A percentile compares a stretch with the other conserved stretches of the same genome.
phyloP scores from a whole-genome alignment of 2,113 vertebrate species.

The Laticauda laticaudata region DNA sequence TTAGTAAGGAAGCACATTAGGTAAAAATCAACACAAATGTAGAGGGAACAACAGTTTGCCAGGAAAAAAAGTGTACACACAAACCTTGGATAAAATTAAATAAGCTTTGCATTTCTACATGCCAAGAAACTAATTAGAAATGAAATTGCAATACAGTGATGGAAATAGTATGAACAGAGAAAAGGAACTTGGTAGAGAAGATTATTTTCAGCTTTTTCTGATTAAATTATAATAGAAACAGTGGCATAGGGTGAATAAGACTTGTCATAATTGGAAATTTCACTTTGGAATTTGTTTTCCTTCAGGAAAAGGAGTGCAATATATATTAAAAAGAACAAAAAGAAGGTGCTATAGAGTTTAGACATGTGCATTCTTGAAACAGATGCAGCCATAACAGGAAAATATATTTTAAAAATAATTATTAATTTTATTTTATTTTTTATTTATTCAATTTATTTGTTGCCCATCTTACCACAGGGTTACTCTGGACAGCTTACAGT shows the following conservation, averaged over 20 bases:
- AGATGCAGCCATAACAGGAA: background rate
- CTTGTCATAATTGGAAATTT: slow-evolving; percentile 36
- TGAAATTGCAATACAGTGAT: slow-evolving; percentile 49
- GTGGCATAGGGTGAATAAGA: slow-evolving; percentile 18
- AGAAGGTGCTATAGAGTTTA: slow-evolving; percentile 20
- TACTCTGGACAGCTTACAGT: background rate
- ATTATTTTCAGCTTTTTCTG: slow-evolving; percentile 32
- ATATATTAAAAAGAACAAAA: slow-evolving; percentile 16
- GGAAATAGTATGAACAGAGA: slow-evolving; percentile 47
- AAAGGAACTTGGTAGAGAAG: slow-evolving; percentile 53
- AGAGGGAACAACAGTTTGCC: background rate
- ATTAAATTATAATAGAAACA: slow-evolving; percentile 21
- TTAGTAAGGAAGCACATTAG: slow-evolving; percentile 26
- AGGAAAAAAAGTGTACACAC: slow-evolving; percentile 27
- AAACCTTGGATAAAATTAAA: slow-evolving; percentile 39
- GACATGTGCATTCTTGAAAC: background rate
- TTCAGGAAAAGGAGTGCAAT: background rate
- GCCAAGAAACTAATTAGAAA: slow-evolving; percentile 67
- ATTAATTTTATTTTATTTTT: background rate
- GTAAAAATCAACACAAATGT: slow-evolving; percentile 42
- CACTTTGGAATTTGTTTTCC: slow-evolving; percentile 35
- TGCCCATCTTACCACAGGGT: background rate
- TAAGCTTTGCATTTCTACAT: slow-evolving; percentile 44
- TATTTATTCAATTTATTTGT: background rate
- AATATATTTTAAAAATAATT: background rate